Evolutionary conservation across 2,113 vertebrate species (phyloP).

Genomic region (Rhynchopsitta pachyrhyncha): DNA sequence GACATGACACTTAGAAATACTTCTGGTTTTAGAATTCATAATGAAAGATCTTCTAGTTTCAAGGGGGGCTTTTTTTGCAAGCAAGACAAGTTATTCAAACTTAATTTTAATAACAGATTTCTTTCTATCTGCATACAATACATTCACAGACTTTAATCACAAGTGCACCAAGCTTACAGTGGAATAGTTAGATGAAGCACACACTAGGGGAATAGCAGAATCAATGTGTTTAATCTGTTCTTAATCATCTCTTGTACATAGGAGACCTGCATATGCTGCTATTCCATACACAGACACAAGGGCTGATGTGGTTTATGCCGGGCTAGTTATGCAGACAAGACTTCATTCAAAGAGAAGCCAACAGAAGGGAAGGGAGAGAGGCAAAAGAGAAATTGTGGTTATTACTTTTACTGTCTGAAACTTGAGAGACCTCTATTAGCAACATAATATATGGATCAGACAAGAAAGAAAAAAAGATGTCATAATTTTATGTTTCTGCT

Average conservation of each 20-base stretch:
- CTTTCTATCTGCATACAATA: not conserved
- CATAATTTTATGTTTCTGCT: not conserved
- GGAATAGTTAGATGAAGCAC: not conserved
- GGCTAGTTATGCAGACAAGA: not conserved
- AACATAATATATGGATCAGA: not conserved
- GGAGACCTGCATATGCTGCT: not conserved
- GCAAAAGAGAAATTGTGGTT: not conserved
- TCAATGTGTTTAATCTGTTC: not conserved
- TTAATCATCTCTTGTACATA: not conserved
- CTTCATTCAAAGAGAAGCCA: not conserved
- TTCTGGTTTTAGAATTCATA: not conserved
- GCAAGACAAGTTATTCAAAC: not conserved
- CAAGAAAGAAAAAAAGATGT: not conserved
- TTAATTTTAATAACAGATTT: not conserved
- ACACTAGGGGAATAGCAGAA: not conserved
- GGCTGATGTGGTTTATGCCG: not conserved
- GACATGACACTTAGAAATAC: not conserved
- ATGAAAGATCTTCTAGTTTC: not conserved
- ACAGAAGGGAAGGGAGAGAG: not conserved
- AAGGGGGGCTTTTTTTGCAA: not conserved
- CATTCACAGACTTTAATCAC: not conserved
- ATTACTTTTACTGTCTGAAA: slow-evolving; percentile 18
- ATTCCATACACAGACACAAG: not conserved
- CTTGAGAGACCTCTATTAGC: not conserved
- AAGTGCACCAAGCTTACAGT: not conserved